Evolutionary conservation across 2,888 invertebrate species (phyloP), one percentile per base, ranked within the genome.

Genomic region (Meghimatium bilineatum): DNA sequence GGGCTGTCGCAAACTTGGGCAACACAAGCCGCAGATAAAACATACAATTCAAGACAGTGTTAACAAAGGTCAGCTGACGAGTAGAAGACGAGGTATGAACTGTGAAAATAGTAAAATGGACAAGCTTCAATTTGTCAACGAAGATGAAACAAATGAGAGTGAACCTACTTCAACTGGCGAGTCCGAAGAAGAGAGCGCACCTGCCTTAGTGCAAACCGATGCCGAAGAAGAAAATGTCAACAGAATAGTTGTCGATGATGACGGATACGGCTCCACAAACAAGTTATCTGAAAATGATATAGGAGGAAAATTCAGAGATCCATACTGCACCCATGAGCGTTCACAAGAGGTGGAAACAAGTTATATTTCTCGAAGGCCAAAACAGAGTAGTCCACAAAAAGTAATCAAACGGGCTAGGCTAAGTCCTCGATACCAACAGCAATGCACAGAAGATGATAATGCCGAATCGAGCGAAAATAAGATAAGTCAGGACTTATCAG

Each of bases 261-360:
- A 79, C 29, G 78, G 79, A 23, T 78, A 78, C 34, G 66, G 49
- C 1, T 79, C 83, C 32, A 71, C 83, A 29, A 69, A 69, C 32
- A 72, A 72, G n/a, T 26, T 83, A 12, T 83, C 83, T 1, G 83
- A 83, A 60, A 74, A 74, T 32, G 74, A 83, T 32, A 79, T 71
- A 14, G 79, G 72, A 12, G 83, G 83, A 12, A 67, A 72, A 34
- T 34, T 32, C 14, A 36, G 79, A 17, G 72, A 72, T 34, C 49
- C 72, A 14, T 38, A 63, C 10, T 63, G 66, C 63, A 12, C 26
- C n/a, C 66, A 63, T 0, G 32, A 1, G 2, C 36, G n/a, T 26
- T 49, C 52, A 32, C 32, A 49, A 17, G 32, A 49, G 6, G 14
- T 29, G 1, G 6, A 23, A 36, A 66, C 32, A 56, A 56, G 34